phyloP scores from a whole-genome alignment of 2,113 vertebrate species.

The Grallaria varia region DNA sequence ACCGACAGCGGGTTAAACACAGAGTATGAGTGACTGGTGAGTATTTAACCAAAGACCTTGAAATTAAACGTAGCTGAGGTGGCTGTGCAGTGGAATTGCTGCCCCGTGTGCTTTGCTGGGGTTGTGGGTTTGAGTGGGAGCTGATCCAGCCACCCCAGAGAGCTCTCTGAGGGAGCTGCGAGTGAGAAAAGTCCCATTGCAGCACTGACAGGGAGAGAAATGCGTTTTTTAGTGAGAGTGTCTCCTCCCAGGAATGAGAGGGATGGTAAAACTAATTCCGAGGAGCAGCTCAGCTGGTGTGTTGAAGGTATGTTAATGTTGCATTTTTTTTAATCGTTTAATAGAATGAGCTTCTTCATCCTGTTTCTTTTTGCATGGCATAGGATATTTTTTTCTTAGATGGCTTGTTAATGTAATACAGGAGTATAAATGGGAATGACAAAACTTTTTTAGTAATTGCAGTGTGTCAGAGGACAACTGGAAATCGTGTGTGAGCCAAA shows the following conservation, averaged over 20 bases:
- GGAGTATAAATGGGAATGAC: not conserved
- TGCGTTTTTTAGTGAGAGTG: not conserved
- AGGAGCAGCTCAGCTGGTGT: not conserved
- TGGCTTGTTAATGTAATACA: not conserved
- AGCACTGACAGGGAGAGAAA: not conserved
- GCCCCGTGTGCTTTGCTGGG: not conserved
- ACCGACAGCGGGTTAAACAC: not conserved
- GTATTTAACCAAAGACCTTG: not conserved
- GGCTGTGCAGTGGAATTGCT: rapidly evolving
- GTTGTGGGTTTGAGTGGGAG: not conserved
- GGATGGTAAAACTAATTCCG: not conserved
- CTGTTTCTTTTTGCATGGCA: not conserved
- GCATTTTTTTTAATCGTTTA: not conserved
- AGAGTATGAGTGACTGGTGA: not conserved
- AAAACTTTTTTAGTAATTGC: not conserved
- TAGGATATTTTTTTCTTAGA: not conserved
- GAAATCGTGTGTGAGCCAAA: not conserved
- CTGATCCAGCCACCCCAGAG: rapidly evolving
- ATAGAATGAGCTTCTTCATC: not conserved
- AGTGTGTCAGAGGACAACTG: not conserved
- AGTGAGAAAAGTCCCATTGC: not conserved
- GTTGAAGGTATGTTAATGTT: not conserved
- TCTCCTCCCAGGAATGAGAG: not conserved
- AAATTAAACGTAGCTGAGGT: rapidly evolving
- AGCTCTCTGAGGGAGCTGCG: not conserved